Percentiles rank a stretch among this genome's conserved stretches.
Conservation (phyloP, 2,797 vertebrate genomes). For the Serranus cabrilla region DNA sequence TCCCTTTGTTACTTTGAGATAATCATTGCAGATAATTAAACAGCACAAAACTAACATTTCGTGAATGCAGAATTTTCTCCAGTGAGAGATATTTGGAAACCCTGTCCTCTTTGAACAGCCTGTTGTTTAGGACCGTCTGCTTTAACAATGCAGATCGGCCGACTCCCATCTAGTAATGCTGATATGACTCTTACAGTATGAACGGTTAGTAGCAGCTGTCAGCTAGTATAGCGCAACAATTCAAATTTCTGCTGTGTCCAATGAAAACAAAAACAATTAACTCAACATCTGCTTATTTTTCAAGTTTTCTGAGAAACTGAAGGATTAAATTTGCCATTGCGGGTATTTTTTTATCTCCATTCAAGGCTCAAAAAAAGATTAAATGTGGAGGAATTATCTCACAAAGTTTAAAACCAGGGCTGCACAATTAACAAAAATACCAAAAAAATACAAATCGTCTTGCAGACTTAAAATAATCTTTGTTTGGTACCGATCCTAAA, state of each 20-base stretch:
- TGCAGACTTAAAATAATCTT: too few relatives aligned
- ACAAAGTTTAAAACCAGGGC: neutral
- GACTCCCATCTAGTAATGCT: conserved; percentile 1
- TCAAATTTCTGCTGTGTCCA: neutral
- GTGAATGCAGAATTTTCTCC: conserved; percentile 22
- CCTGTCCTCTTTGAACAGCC: neutral
- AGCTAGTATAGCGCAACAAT: neutral
- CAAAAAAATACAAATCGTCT: too few relatives aligned
- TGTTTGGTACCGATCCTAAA: too few relatives aligned
- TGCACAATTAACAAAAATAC: too few relatives aligned
- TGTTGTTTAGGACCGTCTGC: neutral
- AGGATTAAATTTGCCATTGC: neutral
- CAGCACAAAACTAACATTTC: conserved; percentile 11
- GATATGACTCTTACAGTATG: neutral
- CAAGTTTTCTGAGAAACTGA: neutral
- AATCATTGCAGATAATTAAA: neutral
- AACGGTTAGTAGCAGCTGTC: neutral
- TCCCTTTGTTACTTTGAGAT: conserved; percentile 39
- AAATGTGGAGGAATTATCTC: neutral
- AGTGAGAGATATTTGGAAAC: conserved; percentile 15
- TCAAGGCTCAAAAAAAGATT: neutral
- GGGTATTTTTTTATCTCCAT: neutral
- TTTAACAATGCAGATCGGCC: conserved; percentile 17
- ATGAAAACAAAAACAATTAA: neutral
- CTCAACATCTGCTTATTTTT: neutral